phyloP scores from a whole-genome alignment of 2,113 vertebrate genomes.

The Cheilinus undulatus region DNA sequence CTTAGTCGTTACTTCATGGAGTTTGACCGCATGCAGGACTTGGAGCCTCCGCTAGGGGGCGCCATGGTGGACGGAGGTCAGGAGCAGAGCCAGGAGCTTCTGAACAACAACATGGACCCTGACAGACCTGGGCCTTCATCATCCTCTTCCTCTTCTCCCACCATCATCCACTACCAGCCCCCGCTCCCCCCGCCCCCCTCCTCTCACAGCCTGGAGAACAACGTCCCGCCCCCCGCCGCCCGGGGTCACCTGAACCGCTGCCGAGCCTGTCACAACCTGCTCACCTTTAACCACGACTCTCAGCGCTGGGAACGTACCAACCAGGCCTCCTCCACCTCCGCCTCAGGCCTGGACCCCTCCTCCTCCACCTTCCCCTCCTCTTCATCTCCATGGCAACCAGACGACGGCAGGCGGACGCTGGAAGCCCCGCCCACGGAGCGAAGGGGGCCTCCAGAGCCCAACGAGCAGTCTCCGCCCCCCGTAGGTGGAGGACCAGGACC shows the following conservation, averaged over 20 bases:
- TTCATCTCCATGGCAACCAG: slow-evolving; percentile 68
- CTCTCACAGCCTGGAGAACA: slow-evolving; percentile 88
- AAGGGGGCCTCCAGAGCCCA: slow-evolving; percentile 86
- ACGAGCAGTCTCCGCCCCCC: slow-evolving; percentile 67
- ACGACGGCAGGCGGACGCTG: slow-evolving; percentile 82
- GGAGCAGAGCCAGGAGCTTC: slow-evolving; percentile 92
- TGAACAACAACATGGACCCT: slow-evolving; percentile 95
- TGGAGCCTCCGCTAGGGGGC: slow-evolving; percentile 89
- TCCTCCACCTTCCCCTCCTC: slow-evolving; percentile 32
- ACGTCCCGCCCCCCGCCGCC: slow-evolving; percentile 85
- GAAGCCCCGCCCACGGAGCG: slow-evolving; percentile 83
- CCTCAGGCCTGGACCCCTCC: slow-evolving; percentile 75
- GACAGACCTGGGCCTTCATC: slow-evolving; percentile 90
- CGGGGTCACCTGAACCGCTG: slow-evolving; percentile 95
- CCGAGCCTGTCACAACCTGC: slow-evolving; percentile 98
- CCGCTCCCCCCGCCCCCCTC: slow-evolving; percentile 70
- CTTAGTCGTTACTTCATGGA: slow-evolving; percentile 98
- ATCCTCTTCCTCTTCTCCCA: slow-evolving; percentile 86
- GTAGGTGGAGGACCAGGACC: slow-evolving; percentile 71
- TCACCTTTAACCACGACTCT: slow-evolving; percentile 98
- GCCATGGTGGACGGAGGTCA: slow-evolving; percentile 77
- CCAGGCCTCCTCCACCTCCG: slow-evolving; percentile 86
- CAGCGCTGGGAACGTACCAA: slow-evolving; percentile 96
- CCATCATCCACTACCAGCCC: slow-evolving; percentile 82
- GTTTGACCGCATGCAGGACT: slow-evolving; percentile 95